Percentiles rank a stretch among this genome's conserved stretches.
Evolutionary conservation across 2,113 vertebrate species (phyloP).

Genomic region (Heterocephalus glaber): DNA sequence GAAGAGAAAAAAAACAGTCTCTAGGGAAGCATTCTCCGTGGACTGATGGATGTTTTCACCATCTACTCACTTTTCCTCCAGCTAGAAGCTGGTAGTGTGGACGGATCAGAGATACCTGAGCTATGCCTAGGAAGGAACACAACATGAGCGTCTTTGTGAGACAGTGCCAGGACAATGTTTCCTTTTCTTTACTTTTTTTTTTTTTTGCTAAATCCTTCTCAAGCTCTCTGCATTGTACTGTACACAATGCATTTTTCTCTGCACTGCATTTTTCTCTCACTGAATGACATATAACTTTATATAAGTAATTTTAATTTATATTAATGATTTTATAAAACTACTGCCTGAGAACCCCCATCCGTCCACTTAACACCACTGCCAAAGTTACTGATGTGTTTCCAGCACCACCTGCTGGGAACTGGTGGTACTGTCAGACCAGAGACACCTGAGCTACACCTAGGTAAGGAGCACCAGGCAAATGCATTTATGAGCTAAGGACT

Average conservation of each 20-base stretch:
- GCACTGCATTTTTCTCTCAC: neutral
- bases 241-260: neutral
- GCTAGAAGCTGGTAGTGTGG: neutral
- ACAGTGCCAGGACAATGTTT: neutral
- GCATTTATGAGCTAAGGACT: neutral
- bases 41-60: neutral
- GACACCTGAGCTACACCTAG: neutral
- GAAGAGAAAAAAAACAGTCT: neutral
- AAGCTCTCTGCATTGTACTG: neutral
- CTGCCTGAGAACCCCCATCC: neutral
- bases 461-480: neutral
- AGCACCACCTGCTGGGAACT: neutral
- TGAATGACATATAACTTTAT: neutral
- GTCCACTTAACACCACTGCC: too few relatives aligned
- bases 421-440: neutral
- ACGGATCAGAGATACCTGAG: neutral
- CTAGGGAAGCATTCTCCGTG: neutral
- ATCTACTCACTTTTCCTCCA: neutral
- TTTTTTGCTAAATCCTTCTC: neutral
- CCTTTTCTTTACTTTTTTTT: neutral
- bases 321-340: neutral
- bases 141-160: neutral
- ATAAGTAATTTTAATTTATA: too few relatives aligned
- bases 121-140: neutral
- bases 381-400: neutral